Conservation (phyloP, 2,113 vertebrate genomes). For the Tapirus terrestris region DNA sequence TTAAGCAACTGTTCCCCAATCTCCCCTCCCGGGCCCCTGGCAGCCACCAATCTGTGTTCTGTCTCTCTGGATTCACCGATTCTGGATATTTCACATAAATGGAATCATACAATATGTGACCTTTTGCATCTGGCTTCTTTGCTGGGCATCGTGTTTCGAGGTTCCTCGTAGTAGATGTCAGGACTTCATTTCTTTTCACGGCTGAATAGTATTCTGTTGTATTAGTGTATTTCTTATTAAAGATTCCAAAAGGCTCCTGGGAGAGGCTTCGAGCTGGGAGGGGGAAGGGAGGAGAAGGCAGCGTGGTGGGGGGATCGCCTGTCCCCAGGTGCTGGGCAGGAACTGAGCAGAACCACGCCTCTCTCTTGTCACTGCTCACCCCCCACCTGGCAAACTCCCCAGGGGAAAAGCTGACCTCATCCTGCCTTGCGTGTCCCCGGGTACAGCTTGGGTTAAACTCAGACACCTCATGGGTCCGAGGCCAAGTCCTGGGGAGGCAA, state of each 20-base stretch:
- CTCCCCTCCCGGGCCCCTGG: too few species aligned
- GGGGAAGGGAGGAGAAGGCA: too few species aligned
- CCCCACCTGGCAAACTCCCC: not conserved
- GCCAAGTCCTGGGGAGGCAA: not conserved
- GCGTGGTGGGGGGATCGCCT: accelerated
- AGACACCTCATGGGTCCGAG: not conserved
- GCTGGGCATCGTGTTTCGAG: too few species aligned
- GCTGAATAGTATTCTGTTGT: not conserved
- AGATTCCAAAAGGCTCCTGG: not conserved
- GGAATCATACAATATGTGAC: too few species aligned
- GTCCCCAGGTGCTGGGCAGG: not conserved
- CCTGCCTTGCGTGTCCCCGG: not conserved
- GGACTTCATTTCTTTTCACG: not conserved
- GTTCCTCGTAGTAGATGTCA: too few species aligned
- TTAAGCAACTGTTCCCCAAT: too few species aligned
- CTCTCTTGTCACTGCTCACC: not conserved
- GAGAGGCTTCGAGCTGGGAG: not conserved
- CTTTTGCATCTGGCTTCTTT: too few species aligned
- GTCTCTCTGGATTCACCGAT: too few species aligned
- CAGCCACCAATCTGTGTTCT: too few species aligned
- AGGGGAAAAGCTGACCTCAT: conserved; percentile 33
- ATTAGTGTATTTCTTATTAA: not conserved
- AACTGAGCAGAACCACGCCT: not conserved
- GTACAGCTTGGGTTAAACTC: not conserved
- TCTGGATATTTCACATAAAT: too few species aligned